Evolutionary conservation across 1,140 invertebrate species (phyloP).

Genomic region (Diplogasteroides magnus): DNA sequence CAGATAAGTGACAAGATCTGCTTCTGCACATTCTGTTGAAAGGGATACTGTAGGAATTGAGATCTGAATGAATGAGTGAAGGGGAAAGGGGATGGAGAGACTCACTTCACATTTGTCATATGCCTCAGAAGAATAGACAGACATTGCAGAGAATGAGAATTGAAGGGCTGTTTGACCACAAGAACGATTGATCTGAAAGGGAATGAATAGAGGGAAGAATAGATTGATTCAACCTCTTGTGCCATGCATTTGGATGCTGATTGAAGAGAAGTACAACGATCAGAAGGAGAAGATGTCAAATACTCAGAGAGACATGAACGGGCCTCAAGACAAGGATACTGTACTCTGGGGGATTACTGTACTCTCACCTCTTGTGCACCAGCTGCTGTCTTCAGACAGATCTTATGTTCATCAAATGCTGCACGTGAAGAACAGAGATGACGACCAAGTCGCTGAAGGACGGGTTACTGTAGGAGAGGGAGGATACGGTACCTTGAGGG

Average conservation of each 20-base stretch:
- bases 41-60: conserved; percentile 37
- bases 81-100: conserved; percentile 8
- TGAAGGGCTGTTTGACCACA: conserved; percentile 39
- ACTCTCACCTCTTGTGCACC: conserved; percentile 20
- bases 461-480: too few species aligned
- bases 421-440: conserved; percentile 30
- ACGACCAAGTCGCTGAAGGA: conserved; percentile 21
- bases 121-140: conserved; percentile 27
- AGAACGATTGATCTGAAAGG: conserved; percentile 12
- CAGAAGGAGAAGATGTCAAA: conserved; percentile 16
- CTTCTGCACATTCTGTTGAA: conserved; percentile 45
- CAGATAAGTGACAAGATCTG: conserved; percentile 41
- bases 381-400: conserved; percentile 29
- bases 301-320: conserved; percentile 21
- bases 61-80: conserved; percentile 24
- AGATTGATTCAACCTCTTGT: neutral
- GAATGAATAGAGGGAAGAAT: neutral
- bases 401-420: conserved; percentile 37
- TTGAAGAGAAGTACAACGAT: conserved; percentile 21
- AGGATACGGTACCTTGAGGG: conserved; percentile 36
- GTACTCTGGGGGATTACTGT: neutral
- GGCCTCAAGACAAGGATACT: too few species aligned
- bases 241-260: conserved; percentile 35
- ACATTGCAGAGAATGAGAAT: conserved; percentile 42
- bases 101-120: conserved; percentile 11